Base-by-base conservation (phyloP, 1,140 invertebrate species). In the Diabrotica virgifera region DNA sequence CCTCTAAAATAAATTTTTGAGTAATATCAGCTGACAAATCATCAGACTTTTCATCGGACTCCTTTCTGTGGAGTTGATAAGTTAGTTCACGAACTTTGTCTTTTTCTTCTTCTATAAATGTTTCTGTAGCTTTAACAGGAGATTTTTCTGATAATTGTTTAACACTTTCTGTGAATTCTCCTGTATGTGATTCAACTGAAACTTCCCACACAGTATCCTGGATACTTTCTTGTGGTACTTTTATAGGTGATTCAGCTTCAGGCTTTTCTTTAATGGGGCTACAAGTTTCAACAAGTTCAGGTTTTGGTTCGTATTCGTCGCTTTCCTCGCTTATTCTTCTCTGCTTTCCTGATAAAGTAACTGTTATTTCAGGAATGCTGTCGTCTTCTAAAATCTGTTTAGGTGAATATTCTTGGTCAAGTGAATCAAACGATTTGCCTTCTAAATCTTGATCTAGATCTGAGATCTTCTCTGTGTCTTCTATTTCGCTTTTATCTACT, bases 181-280 rank as follows among this genome's bases (percentile, higher is more conserved):
- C 67, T 11, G 70, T 62, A 63, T 80, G 77, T 72, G 84, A 82
- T 76, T 86, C 82, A 11, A 87, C 74, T 35, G 86, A 82, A 36
- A 86, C 83, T 80, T 88, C 86, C 84, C 87, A 87, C 56, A 88
- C 78, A 63, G 84, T 84, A 68, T 86, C 83, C 71, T 84, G 80
- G 64, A 86, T 79, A 68, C 84, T 80, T 75, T 85, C 81, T 75
- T 85, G 80, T 24, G 84, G 81, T 73, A 84, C 78, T 71, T 84
- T 80, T 40, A 86, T 78, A 0, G 83, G 81, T 37, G 82, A 82
- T 66, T 76, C 80, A 5, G 6, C 6, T 38, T 36, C 67, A 5
- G 40, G 62, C 72, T 76, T 80, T 65, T 83, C 80, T 74, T 80
- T 80, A 68, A 80, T 77, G 12, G 78, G 76, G 8, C 76, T 59